Conservation (phyloP, 2,113 vertebrate genomes). For the Melanerpes aurifrons region DNA sequence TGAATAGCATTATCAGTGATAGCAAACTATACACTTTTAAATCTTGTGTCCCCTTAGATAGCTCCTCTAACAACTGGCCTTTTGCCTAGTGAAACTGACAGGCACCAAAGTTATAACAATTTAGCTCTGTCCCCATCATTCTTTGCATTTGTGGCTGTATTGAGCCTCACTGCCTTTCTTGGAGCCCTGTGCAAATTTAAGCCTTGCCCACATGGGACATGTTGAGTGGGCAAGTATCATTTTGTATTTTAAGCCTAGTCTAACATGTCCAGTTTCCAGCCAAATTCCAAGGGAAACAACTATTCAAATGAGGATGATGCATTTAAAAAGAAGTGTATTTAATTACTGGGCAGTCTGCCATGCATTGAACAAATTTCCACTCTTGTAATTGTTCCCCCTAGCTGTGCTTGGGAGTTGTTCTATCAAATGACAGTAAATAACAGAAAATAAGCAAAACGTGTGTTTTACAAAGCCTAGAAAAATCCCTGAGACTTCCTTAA, state of each 20-base stretch:
- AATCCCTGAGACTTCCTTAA: constrained; percentile 19
- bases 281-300: background rate
- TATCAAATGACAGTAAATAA: background rate
- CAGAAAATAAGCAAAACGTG: constrained; percentile 20
- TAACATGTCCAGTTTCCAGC: background rate
- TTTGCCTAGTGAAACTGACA: constrained; percentile 19
- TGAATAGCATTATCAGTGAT: background rate
- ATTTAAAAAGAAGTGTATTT: background rate
- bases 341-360: constrained; percentile 31
- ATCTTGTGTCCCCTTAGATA: background rate
- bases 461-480: constrained; percentile 20
- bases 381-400: background rate
- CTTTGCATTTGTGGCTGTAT: background rate
- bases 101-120: background rate
- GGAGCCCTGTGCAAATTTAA: background rate
- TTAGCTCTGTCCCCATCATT: background rate
- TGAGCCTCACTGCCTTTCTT: background rate
- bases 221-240: background rate
- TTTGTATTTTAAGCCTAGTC: background rate
- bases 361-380: constrained; percentile 30
- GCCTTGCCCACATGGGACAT: background rate
- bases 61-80: background rate
- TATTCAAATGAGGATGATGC: background rate
- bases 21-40: background rate
- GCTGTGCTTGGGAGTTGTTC: background rate